Evolutionary conservation across 2,888 invertebrate species (phyloP), one percentile per base, ranked within the genome.

Genomic region (Harmothoe impar): DNA sequence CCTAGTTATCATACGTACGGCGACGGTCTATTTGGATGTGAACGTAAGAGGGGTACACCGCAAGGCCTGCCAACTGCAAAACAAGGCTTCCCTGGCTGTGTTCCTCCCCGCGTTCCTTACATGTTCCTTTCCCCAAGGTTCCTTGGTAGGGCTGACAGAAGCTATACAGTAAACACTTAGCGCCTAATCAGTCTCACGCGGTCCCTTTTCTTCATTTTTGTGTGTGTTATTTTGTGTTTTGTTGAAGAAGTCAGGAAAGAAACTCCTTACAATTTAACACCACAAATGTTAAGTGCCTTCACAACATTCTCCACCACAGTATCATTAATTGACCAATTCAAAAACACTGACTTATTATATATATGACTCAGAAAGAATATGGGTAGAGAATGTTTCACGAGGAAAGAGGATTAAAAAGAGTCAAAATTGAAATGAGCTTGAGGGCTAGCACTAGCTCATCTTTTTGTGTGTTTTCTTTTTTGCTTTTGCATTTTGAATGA

Each of bases 361-460:
- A 17, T 29, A 77, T 25, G 15, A 77, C 29, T 31, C 31, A 77
- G 5, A 17, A 31, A 77, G 20, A 15, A 29, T 31, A 77, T 31
- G 0, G 33, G 43, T 81, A 23, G 81, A 43, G 43, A 43, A 81
- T 81, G 81, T 81, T 81, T 81, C 25, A 31, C 25, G 1, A 31
- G 17, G 77, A n/a, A 29, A 7, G 15, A 5, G 5, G 68, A 15
- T 23, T 31, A 31, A 81, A 35, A 43, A 12, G n/a, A 81, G 81
- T 81, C 81, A 86, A 86, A 86, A 86, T 12, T 86, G 5, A 31
- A 54, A 86, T 86, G 86, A 86, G 86, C 86, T 86, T 54, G 86
- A 86, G 86, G 86, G 86, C 54, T 86, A 86, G 86, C 86, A 86
- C 86, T 86, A 86, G 86, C 86, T 86, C 86, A 86, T 86, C 25